phyloP scores from a whole-genome alignment of 2,797 vertebrate genomes.

The Lateolabrax maculatus region DNA sequence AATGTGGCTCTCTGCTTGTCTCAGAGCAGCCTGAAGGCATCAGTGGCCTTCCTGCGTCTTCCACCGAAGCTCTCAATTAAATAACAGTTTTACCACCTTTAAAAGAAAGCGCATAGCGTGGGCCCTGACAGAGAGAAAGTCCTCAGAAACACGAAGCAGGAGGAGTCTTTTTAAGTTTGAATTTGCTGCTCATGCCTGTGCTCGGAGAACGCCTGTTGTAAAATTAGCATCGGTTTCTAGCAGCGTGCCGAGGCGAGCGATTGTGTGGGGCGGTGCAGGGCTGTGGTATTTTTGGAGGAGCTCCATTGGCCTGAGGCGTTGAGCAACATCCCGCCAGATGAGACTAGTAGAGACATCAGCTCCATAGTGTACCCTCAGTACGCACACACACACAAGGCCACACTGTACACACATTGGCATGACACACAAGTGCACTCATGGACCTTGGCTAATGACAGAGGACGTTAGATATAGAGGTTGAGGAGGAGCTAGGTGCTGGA shows the following conservation, averaged over 20 bases:
- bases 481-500: conserved; percentile 3
- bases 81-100: conserved; percentile 20
- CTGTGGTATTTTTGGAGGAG: conserved; percentile 76
- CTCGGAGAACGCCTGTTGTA: conserved; percentile 33
- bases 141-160: conserved; percentile 14
- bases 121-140: not conserved
- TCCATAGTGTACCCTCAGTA: conserved; percentile 40
- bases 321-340: conserved; percentile 74
- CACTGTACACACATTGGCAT: conserved; percentile 24
- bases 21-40: conserved; percentile 47
- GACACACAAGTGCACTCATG: conserved; percentile 7
- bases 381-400: conserved; percentile 45
- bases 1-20: conserved; percentile 32
- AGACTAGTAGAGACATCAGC: conserved; percentile 68
- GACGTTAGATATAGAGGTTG: not conserved
- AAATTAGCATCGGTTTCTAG: conserved; percentile 49
- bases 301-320: conserved; percentile 68
- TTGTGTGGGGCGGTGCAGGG: conserved; percentile 52
- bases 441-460: conserved; percentile 17
- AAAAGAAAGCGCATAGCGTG: not conserved
- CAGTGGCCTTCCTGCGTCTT: conserved; percentile 36
- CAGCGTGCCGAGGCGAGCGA: conserved; percentile 38
- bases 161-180: conserved; percentile 1
- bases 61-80: conserved; percentile 27
- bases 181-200: conserved; percentile 9